Conservation (phyloP, 2,888 invertebrate species). For the Synanthedon tipuliformis region DNA sequence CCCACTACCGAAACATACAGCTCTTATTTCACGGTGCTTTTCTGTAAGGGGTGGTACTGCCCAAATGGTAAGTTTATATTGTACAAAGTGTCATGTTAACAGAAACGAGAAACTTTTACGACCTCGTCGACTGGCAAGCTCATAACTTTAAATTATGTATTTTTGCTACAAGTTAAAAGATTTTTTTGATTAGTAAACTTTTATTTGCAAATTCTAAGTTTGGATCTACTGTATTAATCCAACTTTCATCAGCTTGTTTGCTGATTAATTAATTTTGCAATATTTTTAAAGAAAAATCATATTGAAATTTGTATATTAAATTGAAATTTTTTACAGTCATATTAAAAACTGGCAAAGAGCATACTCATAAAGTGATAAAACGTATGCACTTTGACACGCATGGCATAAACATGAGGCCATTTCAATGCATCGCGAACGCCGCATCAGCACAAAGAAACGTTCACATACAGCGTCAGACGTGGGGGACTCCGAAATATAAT, state of each 20-base stretch:
- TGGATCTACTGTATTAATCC: too few species aligned
- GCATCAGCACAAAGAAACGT: constrained; percentile 12
- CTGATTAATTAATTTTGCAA: too few species aligned
- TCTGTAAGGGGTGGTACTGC: too few species aligned
- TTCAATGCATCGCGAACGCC: constrained; percentile 13
- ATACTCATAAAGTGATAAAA: constrained; percentile 9
- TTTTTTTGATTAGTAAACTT: background rate
- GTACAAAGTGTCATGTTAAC: too few species aligned
- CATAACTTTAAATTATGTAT: background rate
- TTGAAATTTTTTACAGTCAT: constrained; percentile 1
- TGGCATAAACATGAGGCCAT: constrained; percentile 10
- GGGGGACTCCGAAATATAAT: constrained; percentile 36
- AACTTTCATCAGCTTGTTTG: too few species aligned
- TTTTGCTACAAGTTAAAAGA: background rate
- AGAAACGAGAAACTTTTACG: background rate
- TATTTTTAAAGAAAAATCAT: too few species aligned
- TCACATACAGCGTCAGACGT: constrained; percentile 15
- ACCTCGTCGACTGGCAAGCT: background rate
- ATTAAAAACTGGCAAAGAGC: background rate
- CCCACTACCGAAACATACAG: too few species aligned
- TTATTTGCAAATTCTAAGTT: too few species aligned
- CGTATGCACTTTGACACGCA: constrained; percentile 11
- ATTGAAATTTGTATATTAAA: constrained; percentile 1
- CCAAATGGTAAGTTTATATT: too few species aligned
- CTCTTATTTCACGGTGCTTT: too few species aligned